Evolutionary conservation across 2,797 vertebrate genomes (phyloP).

Genomic region (Myripristis murdjan): DNA sequence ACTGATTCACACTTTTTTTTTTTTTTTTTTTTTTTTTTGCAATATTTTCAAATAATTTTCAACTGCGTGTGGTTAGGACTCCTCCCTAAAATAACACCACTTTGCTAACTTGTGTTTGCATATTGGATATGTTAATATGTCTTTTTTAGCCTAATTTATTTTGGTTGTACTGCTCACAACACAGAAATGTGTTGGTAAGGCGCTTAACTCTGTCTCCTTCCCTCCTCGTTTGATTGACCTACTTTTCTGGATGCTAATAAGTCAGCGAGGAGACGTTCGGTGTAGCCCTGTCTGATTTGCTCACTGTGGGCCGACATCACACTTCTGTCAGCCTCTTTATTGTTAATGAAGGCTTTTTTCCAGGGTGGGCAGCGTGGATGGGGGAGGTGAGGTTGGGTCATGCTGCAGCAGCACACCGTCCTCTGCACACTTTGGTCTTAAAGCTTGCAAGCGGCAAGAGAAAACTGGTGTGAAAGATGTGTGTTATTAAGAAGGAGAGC

Average conservation of each 20-base stretch:
- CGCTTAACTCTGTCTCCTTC: conserved; percentile 45
- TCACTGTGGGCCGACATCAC: conserved; percentile 54
- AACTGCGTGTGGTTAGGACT: neutral
- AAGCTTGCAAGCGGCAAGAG: no score
- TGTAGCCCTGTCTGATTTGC: conserved; percentile 67
- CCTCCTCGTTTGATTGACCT: conserved; percentile 74
- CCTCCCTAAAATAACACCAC: neutral
- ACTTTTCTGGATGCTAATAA: conserved; percentile 80
- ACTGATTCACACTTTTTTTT: neutral
- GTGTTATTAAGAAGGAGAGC: neutral
- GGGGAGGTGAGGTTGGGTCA: conserved; percentile 17
- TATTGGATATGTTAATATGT: neutral
- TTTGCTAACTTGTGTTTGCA: no score
- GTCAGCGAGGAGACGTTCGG: conserved; percentile 66
- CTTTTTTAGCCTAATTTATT: neutral
- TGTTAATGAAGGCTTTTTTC: conserved; percentile 51
- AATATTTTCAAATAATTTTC: neutral
- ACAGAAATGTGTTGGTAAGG: conserved; percentile 40
- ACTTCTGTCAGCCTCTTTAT: conserved; percentile 61
- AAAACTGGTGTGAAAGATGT: conserved; percentile 29
- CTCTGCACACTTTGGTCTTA: no score
- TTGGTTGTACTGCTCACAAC: neutral
- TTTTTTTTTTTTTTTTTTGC: neutral
- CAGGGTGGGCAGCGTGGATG: conserved; percentile 8
- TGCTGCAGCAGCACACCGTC: neutral